These are phyloP conservation scores for Callaeas wilsoni DNA, from an alignment of 2,113 vertebrate genomes.

Conservation along the genomic window DNA sequence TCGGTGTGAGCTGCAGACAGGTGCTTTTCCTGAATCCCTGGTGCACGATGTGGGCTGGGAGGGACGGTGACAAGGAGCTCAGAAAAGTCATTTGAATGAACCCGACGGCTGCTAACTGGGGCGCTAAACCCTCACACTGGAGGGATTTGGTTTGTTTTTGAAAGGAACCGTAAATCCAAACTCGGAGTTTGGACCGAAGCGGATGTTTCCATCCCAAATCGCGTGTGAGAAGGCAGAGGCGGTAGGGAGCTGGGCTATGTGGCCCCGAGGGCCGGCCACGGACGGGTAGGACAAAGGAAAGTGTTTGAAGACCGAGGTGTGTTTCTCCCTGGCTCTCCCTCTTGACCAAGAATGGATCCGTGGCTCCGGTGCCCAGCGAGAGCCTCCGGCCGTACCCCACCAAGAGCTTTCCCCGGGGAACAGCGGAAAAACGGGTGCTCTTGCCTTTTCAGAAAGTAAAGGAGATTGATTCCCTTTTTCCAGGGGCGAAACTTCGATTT, in stretches of 20 bases:
- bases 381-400: neutral
- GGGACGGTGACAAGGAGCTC: neutral
- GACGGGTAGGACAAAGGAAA: neutral
- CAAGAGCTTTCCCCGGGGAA: too few species aligned
- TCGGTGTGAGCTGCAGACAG: neutral
- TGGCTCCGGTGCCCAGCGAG: neutral
- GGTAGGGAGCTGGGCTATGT: fast-evolving
- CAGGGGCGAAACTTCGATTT: neutral
- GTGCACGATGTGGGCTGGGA: fast-evolving
- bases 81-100: neutral
- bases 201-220: fast-evolving
- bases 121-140: fast-evolving
- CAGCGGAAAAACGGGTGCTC: neutral
- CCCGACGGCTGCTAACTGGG: neutral
- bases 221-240: fast-evolving
- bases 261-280: neutral
- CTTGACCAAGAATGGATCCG: too few species aligned
- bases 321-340: neutral
- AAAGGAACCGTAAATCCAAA: fast-evolving
- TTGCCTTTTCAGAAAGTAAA: neutral
- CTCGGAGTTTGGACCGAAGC: neutral
- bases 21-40: neutral
- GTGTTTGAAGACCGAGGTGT: neutral
- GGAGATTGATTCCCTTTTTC: neutral
- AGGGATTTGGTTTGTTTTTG: neutral